These are phyloP conservation scores for Oligia fasciuncula DNA, from an alignment of 2,888 invertebrate species.

Conservation along the genomic window DNA sequence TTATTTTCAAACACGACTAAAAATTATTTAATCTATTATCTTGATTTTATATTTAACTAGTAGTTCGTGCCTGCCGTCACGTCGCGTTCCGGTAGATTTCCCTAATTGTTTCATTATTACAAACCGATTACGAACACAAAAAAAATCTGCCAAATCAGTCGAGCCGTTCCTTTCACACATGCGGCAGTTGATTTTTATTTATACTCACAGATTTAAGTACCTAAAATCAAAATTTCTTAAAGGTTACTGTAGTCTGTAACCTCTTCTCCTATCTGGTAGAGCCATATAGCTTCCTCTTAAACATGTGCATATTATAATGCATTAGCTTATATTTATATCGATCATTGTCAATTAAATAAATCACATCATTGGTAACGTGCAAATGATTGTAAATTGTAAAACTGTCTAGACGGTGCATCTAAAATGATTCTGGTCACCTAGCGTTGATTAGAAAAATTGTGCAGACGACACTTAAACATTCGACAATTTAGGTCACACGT, in stretches of 20 bases:
- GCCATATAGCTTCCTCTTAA: not conserved
- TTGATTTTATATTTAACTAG: not conserved
- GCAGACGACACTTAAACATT: constrained; percentile 68
- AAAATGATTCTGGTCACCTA: constrained; percentile 77
- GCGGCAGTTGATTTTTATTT: not conserved
- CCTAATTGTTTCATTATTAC: not conserved
- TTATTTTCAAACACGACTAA: not conserved
- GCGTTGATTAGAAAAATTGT: constrained; percentile 76
- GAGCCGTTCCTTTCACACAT: not conserved
- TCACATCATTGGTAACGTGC: constrained; percentile 64
- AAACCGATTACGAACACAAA: not conserved
- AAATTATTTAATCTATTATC: not conserved
- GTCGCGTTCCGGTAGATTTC: not conserved
- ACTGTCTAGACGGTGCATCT: constrained; percentile 85
- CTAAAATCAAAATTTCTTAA: not conserved
- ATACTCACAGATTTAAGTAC: not conserved
- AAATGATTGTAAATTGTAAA: constrained; percentile 78
- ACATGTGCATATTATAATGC: not conserved
- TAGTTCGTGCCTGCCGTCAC: not conserved
- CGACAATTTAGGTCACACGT: constrained; percentile 76
- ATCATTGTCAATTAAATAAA: constrained; percentile 53
- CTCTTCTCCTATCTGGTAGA: not conserved
- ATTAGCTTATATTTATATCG: constrained; percentile 13
- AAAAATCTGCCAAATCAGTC: not conserved
- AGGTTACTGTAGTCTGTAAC: not conserved